Conservation (phyloP, 2,797 vertebrate genomes). For the Lycodopsis pacificus region DNA sequence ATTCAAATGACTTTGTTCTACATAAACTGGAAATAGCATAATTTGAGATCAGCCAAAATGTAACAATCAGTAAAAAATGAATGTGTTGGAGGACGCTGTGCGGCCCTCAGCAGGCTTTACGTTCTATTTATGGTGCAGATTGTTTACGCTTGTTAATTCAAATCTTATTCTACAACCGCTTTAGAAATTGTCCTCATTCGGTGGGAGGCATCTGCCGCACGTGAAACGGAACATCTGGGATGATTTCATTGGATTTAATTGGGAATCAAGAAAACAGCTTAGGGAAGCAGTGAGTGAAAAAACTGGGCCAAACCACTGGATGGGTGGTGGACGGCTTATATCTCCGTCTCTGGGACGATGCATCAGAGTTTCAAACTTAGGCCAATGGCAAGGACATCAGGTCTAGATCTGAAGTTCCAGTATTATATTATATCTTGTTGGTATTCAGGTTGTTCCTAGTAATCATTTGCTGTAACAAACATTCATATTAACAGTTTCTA, state of each 20-base stretch:
- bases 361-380: background rate
- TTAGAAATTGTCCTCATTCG: conserved; percentile 32
- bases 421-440: background rate
- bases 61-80: background rate
- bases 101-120: background rate
- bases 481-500: background rate
- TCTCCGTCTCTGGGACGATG: conserved; percentile 13
- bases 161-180: conserved; percentile 21
- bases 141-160: conserved; percentile 6
- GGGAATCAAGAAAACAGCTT: conserved; percentile 65
- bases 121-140: conserved; percentile 23
- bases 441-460: background rate
- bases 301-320: conserved; percentile 64
- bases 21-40: background rate
- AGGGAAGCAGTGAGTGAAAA: conserved; percentile 56
- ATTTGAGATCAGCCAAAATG: background rate
- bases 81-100: background rate
- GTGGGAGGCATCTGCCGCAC: conserved; percentile 25
- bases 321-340: conserved; percentile 41
- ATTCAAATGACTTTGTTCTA: background rate
- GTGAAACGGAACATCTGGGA: conserved; percentile 51
- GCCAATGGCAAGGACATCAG: background rate
- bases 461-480: accelerated
- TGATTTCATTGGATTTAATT: conserved; percentile 68
- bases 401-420: background rate